Evolutionary conservation across 2,113 vertebrate genomes (phyloP).

Genomic region (human): DNA sequence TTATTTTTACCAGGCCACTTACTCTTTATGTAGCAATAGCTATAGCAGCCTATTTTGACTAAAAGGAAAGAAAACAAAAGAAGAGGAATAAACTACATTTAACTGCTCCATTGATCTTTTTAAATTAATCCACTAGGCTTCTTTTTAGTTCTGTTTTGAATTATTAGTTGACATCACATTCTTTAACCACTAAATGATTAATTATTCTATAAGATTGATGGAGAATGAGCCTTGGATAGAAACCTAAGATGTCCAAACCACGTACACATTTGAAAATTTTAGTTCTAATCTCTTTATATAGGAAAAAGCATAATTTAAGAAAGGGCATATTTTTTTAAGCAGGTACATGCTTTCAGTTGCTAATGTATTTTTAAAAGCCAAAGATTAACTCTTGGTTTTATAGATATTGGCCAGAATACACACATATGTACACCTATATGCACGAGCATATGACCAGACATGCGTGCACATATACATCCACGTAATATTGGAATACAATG

Average conservation of each 20-base stretch:
- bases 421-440: fast-evolving
- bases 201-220: neutral
- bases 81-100: neutral
- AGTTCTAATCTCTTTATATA: neutral
- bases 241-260: neutral
- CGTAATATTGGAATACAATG: neutral
- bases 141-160: slow-evolving; percentile 11
- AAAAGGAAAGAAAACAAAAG: neutral
- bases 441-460: neutral
- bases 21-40: neutral
- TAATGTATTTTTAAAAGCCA: slow-evolving; percentile 1
- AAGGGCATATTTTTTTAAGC: neutral
- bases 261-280: neutral
- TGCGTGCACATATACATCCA: neutral
- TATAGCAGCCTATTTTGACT: neutral
- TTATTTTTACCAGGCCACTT: neutral
- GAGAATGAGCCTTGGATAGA: neutral
- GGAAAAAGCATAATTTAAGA: neutral
- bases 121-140: neutral
- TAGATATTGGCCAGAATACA: neutral
- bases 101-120: neutral
- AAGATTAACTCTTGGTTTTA: neutral
- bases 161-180: neutral
- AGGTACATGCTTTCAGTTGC: neutral
- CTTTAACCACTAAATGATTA: neutral